A percentile compares a stretch with the other conserved stretches of the same genome.
Conservation (phyloP, 2,113 vertebrate species). For the Phylloscopus trochilus region DNA sequence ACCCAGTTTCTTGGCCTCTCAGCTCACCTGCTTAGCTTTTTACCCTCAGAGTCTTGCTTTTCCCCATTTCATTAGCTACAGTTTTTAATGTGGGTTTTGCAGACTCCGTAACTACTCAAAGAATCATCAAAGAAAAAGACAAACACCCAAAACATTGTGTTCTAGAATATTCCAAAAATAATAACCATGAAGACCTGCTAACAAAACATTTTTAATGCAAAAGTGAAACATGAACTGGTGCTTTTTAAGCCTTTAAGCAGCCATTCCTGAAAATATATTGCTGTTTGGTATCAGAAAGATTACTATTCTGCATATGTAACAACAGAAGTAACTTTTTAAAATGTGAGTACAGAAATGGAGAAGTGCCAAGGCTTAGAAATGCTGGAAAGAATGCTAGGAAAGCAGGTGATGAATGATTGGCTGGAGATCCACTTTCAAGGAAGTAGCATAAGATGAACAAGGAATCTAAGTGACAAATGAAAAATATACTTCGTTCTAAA, state of each 20-base stretch:
- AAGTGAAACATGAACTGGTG: background rate
- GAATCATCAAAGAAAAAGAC: background rate
- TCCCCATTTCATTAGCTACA: background rate
- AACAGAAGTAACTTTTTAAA: background rate
- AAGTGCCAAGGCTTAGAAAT: background rate
- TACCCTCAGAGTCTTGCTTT: background rate
- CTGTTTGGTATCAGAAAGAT: background rate
- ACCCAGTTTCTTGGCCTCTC: background rate
- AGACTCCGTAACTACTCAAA: background rate
- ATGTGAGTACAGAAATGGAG: background rate
- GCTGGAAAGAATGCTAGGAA: background rate
- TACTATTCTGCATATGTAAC: background rate
- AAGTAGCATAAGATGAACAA: background rate
- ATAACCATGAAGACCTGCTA: background rate
- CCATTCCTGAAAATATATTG: background rate
- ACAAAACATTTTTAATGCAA: background rate
- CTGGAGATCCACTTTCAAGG: background rate
- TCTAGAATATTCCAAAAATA: background rate
- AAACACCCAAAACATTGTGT: background rate
- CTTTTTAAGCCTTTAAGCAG: background rate
- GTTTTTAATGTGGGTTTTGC: background rate
- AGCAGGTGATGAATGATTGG: background rate
- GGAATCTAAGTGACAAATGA: background rate
- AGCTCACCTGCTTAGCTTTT: constrained; percentile 3
- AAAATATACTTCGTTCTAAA: background rate